These are phyloP conservation scores for Ooceraea biroi DNA, from an alignment of 1,140 invertebrate species.

Conservation along the genomic window DNA sequence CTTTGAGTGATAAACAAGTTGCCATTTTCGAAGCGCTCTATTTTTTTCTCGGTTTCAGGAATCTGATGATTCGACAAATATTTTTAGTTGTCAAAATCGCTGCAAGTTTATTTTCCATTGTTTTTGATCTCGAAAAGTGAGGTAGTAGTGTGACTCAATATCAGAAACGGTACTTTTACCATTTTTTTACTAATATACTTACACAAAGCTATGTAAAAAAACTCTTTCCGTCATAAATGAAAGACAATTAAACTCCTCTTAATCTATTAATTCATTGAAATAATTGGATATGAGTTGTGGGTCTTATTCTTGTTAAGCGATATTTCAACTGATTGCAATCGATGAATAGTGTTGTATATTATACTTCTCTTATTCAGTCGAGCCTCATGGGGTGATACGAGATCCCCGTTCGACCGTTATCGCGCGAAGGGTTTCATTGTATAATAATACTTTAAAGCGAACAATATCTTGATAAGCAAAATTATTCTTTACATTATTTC, in stretches of 20 bases:
- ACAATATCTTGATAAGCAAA: conserved; percentile 15
- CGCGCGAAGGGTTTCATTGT: conserved; percentile 12
- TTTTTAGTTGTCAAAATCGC: no score
- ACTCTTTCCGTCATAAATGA: no score
- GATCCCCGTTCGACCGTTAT: conserved; percentile 42
- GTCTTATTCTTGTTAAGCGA: neutral
- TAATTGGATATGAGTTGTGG: neutral
- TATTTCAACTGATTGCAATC: conserved; percentile 14
- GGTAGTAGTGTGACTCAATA: no score
- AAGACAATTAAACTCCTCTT: neutral
- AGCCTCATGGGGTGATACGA: neutral
- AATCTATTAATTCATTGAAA: neutral
- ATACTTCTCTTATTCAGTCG: neutral
- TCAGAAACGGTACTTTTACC: no score
- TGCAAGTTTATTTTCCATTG: no score
- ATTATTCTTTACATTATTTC: conserved; percentile 45
- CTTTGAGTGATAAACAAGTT: no score
- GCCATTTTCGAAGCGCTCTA: no score
- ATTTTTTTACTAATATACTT: no score
- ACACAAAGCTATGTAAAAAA: no score
- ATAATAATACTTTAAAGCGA: neutral
- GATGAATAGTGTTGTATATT: conserved; percentile 18
- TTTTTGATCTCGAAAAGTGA: no score
- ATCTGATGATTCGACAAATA: no score
- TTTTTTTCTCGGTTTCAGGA: no score